These are phyloP conservation scores for Phortica variegata DNA, from an alignment of 1,140 invertebrate genomes.

Conservation along the genomic window DNA sequence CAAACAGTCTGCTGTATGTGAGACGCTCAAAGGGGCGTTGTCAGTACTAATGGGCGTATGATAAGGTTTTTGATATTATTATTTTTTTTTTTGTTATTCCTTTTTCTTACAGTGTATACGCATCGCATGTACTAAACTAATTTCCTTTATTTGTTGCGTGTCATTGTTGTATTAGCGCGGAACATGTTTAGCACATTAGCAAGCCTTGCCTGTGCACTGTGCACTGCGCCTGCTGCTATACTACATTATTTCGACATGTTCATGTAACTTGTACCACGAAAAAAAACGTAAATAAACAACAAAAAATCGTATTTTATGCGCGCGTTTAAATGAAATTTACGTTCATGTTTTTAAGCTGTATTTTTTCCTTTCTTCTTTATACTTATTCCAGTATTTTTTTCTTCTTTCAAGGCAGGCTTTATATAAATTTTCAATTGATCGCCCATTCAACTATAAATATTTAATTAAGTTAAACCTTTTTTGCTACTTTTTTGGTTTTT, in stretches of 20 bases:
- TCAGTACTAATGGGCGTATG: conserved; percentile 39
- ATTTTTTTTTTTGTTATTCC: conserved; percentile 6
- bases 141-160: conserved; percentile 26
- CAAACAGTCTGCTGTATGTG: background rate
- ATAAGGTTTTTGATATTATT: conserved; percentile 3
- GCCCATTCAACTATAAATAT: conserved; percentile 39
- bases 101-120: conserved; percentile 15
- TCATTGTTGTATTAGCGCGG: conserved; percentile 43
- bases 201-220: too few relatives aligned
- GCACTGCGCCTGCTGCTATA: background rate
- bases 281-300: conserved; percentile 32
- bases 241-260: background rate
- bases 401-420: background rate
- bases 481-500: conserved; percentile 1
- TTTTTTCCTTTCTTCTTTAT: too few relatives aligned
- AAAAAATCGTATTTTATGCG: conserved; percentile 24
- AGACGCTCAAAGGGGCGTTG: conserved; percentile 31
- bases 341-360: background rate
- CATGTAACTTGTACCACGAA: background rate
- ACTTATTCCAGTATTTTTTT: too few relatives aligned
- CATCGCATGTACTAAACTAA: too few relatives aligned
- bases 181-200: conserved; percentile 50
- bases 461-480: conserved; percentile 49
- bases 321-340: conserved; percentile 41
- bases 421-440: conserved; percentile 48